phyloP scores from a whole-genome alignment of 2,888 invertebrate genomes.

The Chironomus tentans region DNA sequence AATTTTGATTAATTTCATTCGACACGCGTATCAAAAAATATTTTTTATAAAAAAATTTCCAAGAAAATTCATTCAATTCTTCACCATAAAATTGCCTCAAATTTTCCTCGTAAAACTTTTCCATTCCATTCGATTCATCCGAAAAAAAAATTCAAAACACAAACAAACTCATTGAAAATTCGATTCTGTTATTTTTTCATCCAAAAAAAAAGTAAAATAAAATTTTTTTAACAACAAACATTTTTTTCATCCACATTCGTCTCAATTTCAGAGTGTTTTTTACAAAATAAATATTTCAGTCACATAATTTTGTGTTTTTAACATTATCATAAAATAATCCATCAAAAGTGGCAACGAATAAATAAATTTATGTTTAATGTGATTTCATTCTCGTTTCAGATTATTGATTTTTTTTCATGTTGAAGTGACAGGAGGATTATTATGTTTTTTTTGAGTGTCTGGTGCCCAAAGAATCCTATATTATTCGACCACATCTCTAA shows the following conservation, averaged over 20 bases:
- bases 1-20: too few species aligned
- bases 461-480: too few species aligned
- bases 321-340: slow-evolving; percentile 8
- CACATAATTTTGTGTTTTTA: neutral
- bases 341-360: neutral
- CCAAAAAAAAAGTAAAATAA: neutral
- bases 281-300: neutral
- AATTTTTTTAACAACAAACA: too few species aligned
- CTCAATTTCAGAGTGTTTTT: neutral
- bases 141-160: neutral
- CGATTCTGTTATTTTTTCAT: neutral
- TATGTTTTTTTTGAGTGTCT: too few species aligned
- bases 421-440: too few species aligned
- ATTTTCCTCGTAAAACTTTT: too few species aligned
- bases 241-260: neutral
- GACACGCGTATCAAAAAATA: too few species aligned
- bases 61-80: too few species aligned
- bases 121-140: too few species aligned
- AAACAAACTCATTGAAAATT: neutral
- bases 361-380: neutral
- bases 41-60: too few species aligned
- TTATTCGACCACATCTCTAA: too few species aligned
- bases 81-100: too few species aligned
- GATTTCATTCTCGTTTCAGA: neutral
- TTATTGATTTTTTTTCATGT: neutral